phyloP scores from a whole-genome alignment of 2,113 vertebrate genomes.

The Channa maculata region DNA sequence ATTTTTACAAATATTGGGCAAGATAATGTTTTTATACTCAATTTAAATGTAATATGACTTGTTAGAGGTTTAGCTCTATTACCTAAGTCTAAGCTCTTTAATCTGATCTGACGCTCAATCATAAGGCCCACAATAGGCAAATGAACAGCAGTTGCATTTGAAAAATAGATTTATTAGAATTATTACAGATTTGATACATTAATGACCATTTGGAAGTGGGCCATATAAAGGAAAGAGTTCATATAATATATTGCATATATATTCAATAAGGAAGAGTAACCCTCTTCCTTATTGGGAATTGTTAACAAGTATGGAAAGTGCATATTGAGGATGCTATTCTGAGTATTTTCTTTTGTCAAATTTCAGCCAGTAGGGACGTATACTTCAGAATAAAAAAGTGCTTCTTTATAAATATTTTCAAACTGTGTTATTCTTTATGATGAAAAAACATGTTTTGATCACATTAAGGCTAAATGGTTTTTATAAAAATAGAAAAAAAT shows the following conservation, averaged over 20 bases:
- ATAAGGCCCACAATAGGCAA: not conserved
- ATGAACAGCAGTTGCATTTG: constrained; percentile 45
- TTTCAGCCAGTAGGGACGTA: constrained; percentile 22
- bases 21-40: not conserved
- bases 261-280: constrained; percentile 56
- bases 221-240: constrained; percentile 51
- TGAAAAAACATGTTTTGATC: not conserved
- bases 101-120: not conserved
- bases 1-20: not conserved
- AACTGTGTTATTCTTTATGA: constrained; percentile 5
- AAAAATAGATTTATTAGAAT: constrained; percentile 78
- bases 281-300: too few species aligned
- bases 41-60: not conserved
- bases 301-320: constrained; percentile 63
- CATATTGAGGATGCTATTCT: constrained; percentile 55
- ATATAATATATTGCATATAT: constrained; percentile 68
- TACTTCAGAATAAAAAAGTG: constrained; percentile 7
- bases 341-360: constrained; percentile 33
- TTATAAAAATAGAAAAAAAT: not conserved
- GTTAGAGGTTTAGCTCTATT: not conserved
- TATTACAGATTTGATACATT: constrained; percentile 59
- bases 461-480: not conserved
- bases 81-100: not conserved
- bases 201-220: constrained; percentile 34
- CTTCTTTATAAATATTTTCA: not conserved